Evolutionary conservation across 2,888 invertebrate genomes (phyloP).

Genomic region (Brachynemurus nebulosus): DNA sequence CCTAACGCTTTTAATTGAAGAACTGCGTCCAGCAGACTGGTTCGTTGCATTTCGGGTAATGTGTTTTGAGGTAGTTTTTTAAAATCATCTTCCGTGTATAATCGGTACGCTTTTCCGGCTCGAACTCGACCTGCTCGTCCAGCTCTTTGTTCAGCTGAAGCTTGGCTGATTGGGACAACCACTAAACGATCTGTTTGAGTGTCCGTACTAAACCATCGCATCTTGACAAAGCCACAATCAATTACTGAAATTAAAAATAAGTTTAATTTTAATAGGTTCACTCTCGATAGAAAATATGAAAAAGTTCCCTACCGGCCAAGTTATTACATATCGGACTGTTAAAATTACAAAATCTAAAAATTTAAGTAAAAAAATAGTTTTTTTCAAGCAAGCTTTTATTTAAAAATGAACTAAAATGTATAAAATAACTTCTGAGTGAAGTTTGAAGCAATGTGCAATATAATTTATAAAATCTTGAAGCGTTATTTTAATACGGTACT

Average conservation of each 20-base stretch:
- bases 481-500: too few species aligned
- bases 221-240: conserved; percentile 91
- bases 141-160: conserved; percentile 82
- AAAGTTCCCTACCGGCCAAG: too few species aligned
- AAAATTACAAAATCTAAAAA: too few species aligned
- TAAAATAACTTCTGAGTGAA: too few species aligned
- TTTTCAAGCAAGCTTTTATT: too few species aligned
- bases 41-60: conserved; percentile 87
- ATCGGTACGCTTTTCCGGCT: conserved; percentile 72
- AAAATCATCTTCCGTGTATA: conserved; percentile 68
- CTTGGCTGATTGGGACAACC: conserved; percentile 68
- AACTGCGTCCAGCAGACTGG: conserved; percentile 71
- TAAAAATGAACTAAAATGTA: too few species aligned
- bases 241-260: conserved; percentile 47
- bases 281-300: too few species aligned
- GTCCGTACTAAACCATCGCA: conserved; percentile 75
- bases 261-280: too few species aligned
- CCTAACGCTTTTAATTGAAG: conserved; percentile 89
- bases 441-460: too few species aligned
- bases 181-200: conserved; percentile 75
- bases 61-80: conserved; percentile 52
- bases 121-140: conserved; percentile 81
- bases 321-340: too few species aligned
- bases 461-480: too few species aligned
- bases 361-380: too few species aligned